Percentiles rank a stretch among this genome's conserved stretches.
Conservation (phyloP, 2,888 invertebrate genomes). For the Ectemnius continuus region DNA sequence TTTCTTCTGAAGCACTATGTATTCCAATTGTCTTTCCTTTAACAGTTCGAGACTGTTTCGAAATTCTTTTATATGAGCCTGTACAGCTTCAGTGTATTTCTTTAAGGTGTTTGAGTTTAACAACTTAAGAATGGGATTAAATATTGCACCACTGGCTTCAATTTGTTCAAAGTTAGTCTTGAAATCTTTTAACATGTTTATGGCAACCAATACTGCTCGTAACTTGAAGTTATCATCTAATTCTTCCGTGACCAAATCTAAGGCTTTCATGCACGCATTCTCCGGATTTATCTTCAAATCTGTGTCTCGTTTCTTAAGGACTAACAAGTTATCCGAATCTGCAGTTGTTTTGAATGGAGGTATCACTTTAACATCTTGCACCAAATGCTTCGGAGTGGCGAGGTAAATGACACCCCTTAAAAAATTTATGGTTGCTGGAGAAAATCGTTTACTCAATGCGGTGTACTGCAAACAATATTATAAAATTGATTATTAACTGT, state of each 20-base stretch:
- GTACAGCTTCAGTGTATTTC: constrained; percentile 82
- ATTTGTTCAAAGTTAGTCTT: constrained; percentile 65
- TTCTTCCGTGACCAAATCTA: constrained; percentile 80
- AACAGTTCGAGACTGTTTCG: constrained; percentile 79
- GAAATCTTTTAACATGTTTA: constrained; percentile 82
- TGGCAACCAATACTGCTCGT: constrained; percentile 80
- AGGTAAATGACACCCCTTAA: constrained; percentile 87
- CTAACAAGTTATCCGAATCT: constrained; percentile 80
- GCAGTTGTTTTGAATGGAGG: constrained; percentile 84
- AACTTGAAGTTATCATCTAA: constrained; percentile 84
- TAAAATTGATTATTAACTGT: background rate
- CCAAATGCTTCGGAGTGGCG: constrained; percentile 82
- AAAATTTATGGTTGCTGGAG: constrained; percentile 90
- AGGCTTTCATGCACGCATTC: constrained; percentile 78
- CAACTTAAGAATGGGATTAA: constrained; percentile 79
- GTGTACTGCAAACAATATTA: constrained; percentile 82
- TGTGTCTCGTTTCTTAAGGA: constrained; percentile 80
- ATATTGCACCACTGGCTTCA: constrained; percentile 69
- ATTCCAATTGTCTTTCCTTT: constrained; percentile 81
- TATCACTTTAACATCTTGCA: constrained; percentile 81
- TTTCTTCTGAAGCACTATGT: constrained; percentile 82
- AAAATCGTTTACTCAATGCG: constrained; percentile 86
- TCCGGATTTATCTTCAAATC: constrained; percentile 69
- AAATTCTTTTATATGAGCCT: constrained; percentile 77
- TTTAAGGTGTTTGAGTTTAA: constrained; percentile 81